Base-by-base conservation (phyloP, 2,113 vertebrate genomes). In the Hiodon tergisus region DNA sequence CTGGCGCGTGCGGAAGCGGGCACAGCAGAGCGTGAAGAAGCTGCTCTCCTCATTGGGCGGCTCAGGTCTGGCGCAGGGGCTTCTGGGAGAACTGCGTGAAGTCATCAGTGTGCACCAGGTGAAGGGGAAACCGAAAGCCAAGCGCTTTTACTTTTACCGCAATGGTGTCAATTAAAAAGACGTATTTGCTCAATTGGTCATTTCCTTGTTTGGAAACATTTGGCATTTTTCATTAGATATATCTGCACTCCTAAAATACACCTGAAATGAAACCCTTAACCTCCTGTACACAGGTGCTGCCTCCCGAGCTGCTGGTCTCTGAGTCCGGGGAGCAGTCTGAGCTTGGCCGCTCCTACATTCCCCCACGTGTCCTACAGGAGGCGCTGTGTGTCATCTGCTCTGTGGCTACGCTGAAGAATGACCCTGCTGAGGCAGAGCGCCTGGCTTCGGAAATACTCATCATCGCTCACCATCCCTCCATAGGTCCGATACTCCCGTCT, bases 21-120 rank as follows among this genome's bases (percentile, higher is more conserved):
- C 95, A 2, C 94, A 97, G 74, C 95, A 97, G 79, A 92, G 89
- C 0, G 85, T 94, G 13, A 94, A 84, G 80, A 98, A 98, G 85
- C 89, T 99, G 74, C 80, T 99, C 63, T 92, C 92, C 13, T 94
- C 95, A 6, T 88, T 94, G 9, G 94, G 94, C 3, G 94, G 95
- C 50, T 91, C 92, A 67, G 90, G 82, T 72, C 86, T 98, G 62
- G 96, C 96, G 0, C 90, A 87, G 0, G 95, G 97, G 51, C 93
- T 99, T 54, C 81, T 99, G 81, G 92, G 90, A 77, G 96, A 97
- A 84, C 90, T 99, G 70, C 86, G 92, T 67, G 85, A 77, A 2
- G 84, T 96, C 78, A 94, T 98, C 77, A 91, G 85, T 81, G 93
- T 93, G 81, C 97, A 98, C 80, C 98, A 94, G 90, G 97, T 98